Base-by-base conservation (phyloP, 2,888 invertebrate genomes). In the Parnassius smintheus region DNA sequence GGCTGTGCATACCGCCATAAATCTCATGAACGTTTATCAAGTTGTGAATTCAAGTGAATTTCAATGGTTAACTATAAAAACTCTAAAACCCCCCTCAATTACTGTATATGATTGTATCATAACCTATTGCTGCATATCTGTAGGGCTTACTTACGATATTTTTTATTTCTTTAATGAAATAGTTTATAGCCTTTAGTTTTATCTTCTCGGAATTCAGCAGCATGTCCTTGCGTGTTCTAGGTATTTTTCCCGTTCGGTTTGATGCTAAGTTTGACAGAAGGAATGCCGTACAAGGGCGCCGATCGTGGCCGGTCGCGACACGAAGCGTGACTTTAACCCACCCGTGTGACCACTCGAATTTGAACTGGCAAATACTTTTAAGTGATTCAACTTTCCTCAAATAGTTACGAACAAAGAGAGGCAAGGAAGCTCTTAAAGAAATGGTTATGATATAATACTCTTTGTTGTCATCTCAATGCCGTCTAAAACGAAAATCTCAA, bases 381-480 rank as follows among this genome's bases (percentile, higher is more conserved):
- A 71, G 70, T 71, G 68, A 66, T 70, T 68, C 69, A 67, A 64
- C 59, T 60, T 61, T 59, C 50, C 46, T 48, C 65, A 63, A 61
- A 65, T 12, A 61, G 57, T 56, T 50, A 59, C 61, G 59, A 63
- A 56, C 25, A 49, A 18, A 69, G 68, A 66, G 75, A 68, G 74
- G 75, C 56, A 65, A 59, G 71, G 69, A n/a, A 74, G 81, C 12
- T 78, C 83, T 64, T 35, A 1, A 9, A 68, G 69, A 13, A 66
- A 41, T 85, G 83, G 87, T 76, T 77, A 80, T 73, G 75, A 76
- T 75, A 79, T 83, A 86, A 89, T 88, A 82, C 86, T 78, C 82
- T 75, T 78, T 75, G 83, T 84, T 90, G 90, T 90, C 88, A 79
- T 89, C 88, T 91, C 91, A 91, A 90, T 91, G 91, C 88, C 89